phyloP scores from a whole-genome alignment of 1,140 invertebrate species.

The Cardiocondyla obscurior region DNA sequence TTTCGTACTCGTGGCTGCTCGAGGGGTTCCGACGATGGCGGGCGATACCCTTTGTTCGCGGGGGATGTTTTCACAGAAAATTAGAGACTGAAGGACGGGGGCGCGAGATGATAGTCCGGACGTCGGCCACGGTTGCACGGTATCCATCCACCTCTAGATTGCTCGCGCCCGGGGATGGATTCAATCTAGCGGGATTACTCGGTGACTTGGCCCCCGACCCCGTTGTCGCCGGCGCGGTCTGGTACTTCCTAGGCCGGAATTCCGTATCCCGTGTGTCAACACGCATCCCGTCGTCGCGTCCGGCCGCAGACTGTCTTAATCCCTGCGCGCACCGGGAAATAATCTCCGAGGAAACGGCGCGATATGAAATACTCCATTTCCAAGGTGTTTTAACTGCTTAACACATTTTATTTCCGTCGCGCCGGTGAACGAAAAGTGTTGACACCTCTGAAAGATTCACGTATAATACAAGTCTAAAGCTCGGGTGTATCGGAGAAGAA shows the following conservation, averaged over 20 bases:
- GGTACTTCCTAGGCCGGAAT: constrained; percentile 41
- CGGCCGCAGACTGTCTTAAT: constrained; percentile 47
- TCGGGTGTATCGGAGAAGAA: no score
- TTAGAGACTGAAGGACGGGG: background rate
- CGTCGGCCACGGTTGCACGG: constrained; percentile 37
- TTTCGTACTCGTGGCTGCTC: constrained; percentile 10
- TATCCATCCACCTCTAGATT: constrained; percentile 5
- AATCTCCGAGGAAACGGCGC: constrained; percentile 6
- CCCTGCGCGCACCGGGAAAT: constrained; percentile 33
- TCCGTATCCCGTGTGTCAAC: constrained; percentile 60
- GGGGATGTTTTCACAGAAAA: constrained; percentile 47
- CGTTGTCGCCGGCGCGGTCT: constrained; percentile 2
- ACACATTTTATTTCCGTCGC: background rate
- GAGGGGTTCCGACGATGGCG: constrained; percentile 9
- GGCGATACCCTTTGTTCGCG: constrained; percentile 37
- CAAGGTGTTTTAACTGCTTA: background rate
- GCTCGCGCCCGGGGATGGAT: constrained; percentile 60
- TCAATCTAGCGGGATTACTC: constrained; percentile 76
- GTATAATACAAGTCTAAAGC: background rate
- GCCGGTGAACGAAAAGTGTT: background rate
- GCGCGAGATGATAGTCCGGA: constrained; percentile 19
- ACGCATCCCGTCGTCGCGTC: constrained; percentile 31
- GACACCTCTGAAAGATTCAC: background rate
- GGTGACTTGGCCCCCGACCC: constrained; percentile 1
- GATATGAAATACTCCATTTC: constrained; percentile 37